phyloP scores from a whole-genome alignment of 2,888 invertebrate genomes.

The Neocrepidodera transversa region DNA sequence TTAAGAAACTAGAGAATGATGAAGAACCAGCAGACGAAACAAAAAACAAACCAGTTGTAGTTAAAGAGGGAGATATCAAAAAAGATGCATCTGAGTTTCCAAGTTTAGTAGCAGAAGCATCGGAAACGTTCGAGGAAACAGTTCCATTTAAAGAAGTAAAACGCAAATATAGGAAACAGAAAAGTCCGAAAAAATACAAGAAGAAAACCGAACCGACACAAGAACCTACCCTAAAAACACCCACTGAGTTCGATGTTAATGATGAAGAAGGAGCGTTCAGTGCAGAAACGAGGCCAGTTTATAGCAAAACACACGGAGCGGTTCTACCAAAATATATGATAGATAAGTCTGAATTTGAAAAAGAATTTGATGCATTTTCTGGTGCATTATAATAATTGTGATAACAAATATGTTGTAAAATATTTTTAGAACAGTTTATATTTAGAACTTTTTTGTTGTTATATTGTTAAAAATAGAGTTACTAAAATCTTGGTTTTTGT shows the following conservation, averaged over 20 bases:
- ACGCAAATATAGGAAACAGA: constrained; percentile 21
- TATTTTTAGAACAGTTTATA: constrained; percentile 11
- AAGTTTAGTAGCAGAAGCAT: constrained; percentile 44
- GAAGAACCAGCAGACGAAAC: constrained; percentile 38
- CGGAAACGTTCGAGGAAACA: constrained; percentile 41
- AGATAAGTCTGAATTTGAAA: constrained; percentile 71
- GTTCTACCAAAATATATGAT: constrained; percentile 74
- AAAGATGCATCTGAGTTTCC: constrained; percentile 29
- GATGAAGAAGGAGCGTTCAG: constrained; percentile 69
- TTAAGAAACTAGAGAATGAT: constrained; percentile 60
- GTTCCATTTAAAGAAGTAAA: constrained; percentile 20
- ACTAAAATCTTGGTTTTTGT: constrained; percentile 3
- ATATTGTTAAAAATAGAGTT: constrained; percentile 28
- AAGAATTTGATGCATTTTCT: constrained; percentile 67
- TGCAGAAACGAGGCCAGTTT: constrained; percentile 71
- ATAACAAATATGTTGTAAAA: constrained; percentile 18
- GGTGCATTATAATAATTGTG: constrained; percentile 40
- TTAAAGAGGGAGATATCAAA: constrained; percentile 42
- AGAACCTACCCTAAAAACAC: constrained; percentile 54
- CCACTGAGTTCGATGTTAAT: constrained; percentile 64
- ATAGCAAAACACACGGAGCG: constrained; percentile 69
- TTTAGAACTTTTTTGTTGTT: constrained; percentile 19
- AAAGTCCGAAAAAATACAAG: constrained; percentile 13
- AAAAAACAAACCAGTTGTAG: constrained; percentile 32
- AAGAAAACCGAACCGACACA: constrained; percentile 47